Percentiles rank a stretch among this genome's conserved stretches.
These are phyloP conservation scores for Lasioglossum oenotherae DNA, from an alignment of 2,888 invertebrate species.

Conservation along the genomic window DNA sequence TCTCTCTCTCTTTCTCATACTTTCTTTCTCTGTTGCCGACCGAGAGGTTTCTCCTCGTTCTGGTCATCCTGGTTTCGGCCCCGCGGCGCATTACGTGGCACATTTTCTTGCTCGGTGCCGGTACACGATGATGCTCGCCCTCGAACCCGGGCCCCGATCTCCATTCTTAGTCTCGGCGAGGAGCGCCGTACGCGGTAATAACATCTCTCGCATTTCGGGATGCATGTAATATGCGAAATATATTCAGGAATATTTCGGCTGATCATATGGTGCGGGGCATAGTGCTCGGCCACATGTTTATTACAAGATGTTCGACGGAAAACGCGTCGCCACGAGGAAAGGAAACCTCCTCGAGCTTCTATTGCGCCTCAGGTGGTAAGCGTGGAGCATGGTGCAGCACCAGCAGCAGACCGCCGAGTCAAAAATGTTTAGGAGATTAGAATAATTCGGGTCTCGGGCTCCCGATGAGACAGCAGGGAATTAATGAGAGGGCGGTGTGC, in stretches of 20 bases:
- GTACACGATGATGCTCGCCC: constrained; percentile 45
- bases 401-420: neutral
- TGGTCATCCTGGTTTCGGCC: constrained; percentile 71
- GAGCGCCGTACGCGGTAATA: constrained; percentile 54
- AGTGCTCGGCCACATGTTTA: constrained; percentile 5
- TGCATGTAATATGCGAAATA: constrained; percentile 65
- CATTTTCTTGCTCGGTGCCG: constrained; percentile 64
- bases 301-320: constrained; percentile 42
- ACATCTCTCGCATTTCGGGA: constrained; percentile 64
- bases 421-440: constrained; percentile 25
- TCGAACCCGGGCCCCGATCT: constrained; percentile 46
- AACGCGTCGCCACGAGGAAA: constrained; percentile 45
- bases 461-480: neutral
- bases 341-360: constrained; percentile 22
- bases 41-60: constrained; percentile 46
- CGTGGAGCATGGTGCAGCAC: neutral
- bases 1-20: constrained; percentile 25
- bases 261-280: constrained; percentile 56
- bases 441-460: constrained; percentile 17
- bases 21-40: constrained; percentile 5
- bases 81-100: constrained; percentile 72
- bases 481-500: constrained; percentile 21
- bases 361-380: neutral
- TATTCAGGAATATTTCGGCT: constrained; percentile 63
- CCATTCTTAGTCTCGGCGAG: constrained; percentile 48